Evolutionary conservation across 2,888 invertebrate species (phyloP), one percentile per base, ranked within the genome.

Genomic region (Pristionchus maxplancki): DNA sequence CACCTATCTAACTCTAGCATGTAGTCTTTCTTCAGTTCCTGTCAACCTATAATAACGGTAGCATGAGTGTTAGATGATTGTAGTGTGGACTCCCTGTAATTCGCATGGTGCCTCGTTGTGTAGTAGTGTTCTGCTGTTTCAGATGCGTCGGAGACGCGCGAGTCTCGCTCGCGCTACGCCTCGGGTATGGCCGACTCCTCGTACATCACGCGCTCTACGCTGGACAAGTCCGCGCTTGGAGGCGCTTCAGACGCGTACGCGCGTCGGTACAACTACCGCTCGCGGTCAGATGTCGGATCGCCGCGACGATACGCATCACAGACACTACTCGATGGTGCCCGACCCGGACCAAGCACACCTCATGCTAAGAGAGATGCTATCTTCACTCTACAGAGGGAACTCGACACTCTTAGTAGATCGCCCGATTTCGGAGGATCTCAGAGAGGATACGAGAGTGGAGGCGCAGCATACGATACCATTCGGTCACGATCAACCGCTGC

Each of bases 331-430:
- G 94, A 95, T 90, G 95, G 94, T 40, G 91, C 92, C 11, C 90
- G 95, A 31, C 95, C 95, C 34, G 95, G 95, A 9, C 95, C 95
- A 24, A 90, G 92, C 84, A 94, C 94, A n/a, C 94, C 94, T 1
- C 92, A 94, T 86, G 91, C 92, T 58, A 92, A 92, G 82, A 90
- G 93, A 6, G 94, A 95, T 87, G 95, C 95, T 40, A 91, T 95
- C 84, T 93, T 93, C 90, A 93, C 93, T 9, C 91, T 95, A 88
- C 94, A 95, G 89, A 92, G 93, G 67, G 95, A 95, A 91, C 90
- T 95, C 88, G 95, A 94, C 90, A 93, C 94, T 20, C 87, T 95
- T 88, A 92, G 92, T 62, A 87, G 94, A 17, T 93, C 94, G 15
- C 94, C 94, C 20, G 93, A 91, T 48, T 88, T 90, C 50, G 90